Base-by-base conservation (phyloP, 2,888 invertebrate species). In the Dicranocentrus wangi region DNA sequence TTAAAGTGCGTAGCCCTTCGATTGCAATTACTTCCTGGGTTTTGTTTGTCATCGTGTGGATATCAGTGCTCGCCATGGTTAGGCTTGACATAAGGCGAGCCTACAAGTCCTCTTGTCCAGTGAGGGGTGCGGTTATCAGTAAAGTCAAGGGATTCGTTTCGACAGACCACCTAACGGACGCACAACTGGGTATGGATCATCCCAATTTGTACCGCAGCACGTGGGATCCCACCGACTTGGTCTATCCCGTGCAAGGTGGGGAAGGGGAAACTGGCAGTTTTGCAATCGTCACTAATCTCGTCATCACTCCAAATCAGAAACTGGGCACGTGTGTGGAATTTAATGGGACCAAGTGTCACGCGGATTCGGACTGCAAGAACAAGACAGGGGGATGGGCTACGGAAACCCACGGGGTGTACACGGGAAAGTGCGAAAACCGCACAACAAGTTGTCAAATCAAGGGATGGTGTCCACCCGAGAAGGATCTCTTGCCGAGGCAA, bases 151-250 rank as follows among this genome's bases (percentile, higher is more conserved):
- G 55, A 8, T 21, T 55, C 21, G 55, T 23, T n/a, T 55, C 55
- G 2, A 55, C 55, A 8, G 21, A 55, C 3, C 23, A 19, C 23
- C 23, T 55, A 8, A 19, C 55, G 2, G 55, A 19, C 8, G 2
- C 7, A 1, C 21, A 55, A 7, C 15, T 55, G 21, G 21, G 21
- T 21, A 3, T 55, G 7, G 55, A 55, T 1, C 5, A 82, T 66
- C 70, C 71, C 1, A 23, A 73, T 1, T 68, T 84, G n/a, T 88
- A 88, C 80, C 82, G 85, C 17, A 82, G 87, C 65, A 82, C 88
- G 58, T 90, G 90, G 90, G 90, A 91, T 87, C 88, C 89, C 1
- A 88, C 89, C 2, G 90, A 90, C 82, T 89, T 89, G 86, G 89
- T 90, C 1, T 87, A 90, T 17, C 90, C 90, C 7, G 89, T 90